phyloP scores from a whole-genome alignment of 1,140 invertebrate species.

The Ptiloglossa arizonensis region DNA sequence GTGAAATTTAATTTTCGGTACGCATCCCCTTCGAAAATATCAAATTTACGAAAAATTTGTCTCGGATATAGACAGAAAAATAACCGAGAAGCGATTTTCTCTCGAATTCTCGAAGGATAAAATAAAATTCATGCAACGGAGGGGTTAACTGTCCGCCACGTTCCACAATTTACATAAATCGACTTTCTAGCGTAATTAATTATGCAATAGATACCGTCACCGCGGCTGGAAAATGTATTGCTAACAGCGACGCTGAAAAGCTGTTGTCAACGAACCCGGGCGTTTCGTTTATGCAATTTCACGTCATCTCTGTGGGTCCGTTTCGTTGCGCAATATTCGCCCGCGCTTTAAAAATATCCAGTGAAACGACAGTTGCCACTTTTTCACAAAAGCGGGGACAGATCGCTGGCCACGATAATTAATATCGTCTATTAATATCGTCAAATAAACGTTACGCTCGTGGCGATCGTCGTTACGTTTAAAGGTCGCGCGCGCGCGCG shows the following conservation, averaged over 20 bases:
- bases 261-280: too few species aligned
- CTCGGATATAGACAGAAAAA: too few species aligned
- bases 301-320: not conserved
- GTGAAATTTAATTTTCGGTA: too few species aligned
- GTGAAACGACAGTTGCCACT: not conserved
- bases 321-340: not conserved
- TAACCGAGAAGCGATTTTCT: too few species aligned
- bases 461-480: not conserved
- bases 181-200: not conserved
- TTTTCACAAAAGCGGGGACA: not conserved
- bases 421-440: not conserved
- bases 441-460: not conserved
- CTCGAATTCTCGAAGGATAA: too few species aligned
- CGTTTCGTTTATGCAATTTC: too few species aligned
- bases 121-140: too few species aligned
- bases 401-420: too few species aligned
- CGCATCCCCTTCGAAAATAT: too few species aligned
- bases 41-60: too few species aligned
- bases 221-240: not conserved
- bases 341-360: conserved; percentile 7
- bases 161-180: too few species aligned
- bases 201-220: not conserved
- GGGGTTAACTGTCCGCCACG: too few species aligned
- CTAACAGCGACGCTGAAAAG: not conserved
- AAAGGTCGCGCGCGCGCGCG: not conserved